Evolutionary conservation across 2,797 vertebrate genomes (phyloP).

Genomic region (Mormyrus proboscirostris): DNA sequence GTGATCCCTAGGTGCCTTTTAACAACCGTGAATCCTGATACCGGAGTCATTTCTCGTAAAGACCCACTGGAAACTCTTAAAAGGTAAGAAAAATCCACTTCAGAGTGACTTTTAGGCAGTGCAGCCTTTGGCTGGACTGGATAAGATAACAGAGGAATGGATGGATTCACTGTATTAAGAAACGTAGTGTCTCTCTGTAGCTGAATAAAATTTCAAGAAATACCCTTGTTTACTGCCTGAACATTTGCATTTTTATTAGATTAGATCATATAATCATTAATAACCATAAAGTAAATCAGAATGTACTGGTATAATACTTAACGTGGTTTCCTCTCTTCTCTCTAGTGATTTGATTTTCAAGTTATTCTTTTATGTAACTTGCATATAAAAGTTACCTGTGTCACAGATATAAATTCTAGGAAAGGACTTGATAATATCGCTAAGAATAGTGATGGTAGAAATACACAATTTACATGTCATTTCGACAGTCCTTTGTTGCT

Average conservation of each 20-base stretch:
- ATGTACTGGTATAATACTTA: neutral
- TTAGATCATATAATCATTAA: neutral
- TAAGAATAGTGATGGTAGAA: neutral
- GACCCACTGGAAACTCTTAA: slow-evolving; percentile 84
- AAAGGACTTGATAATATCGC: too few relatives aligned
- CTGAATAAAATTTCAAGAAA: neutral
- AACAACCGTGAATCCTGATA: slow-evolving; percentile 85
- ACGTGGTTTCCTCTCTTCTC: neutral
- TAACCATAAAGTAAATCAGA: neutral
- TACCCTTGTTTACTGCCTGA: neutral
- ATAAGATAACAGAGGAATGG: neutral
- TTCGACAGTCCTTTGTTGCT: neutral
- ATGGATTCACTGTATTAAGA: neutral
- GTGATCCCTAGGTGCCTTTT: slow-evolving; percentile 72
- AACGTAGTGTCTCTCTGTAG: neutral
- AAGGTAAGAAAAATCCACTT: slow-evolving; percentile 55
- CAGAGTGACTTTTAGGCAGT: neutral
- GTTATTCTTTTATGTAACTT: neutral
- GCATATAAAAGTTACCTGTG: neutral
- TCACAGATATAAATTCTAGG: neutral
- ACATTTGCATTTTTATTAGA: neutral
- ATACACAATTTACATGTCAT: neutral
- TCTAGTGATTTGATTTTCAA: neutral
- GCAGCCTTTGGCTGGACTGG: neutral
- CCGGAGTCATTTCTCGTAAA: slow-evolving; percentile 70